Evolutionary conservation across 1,140 invertebrate genomes (phyloP).

Genomic region (Drosophila parvula): DNA sequence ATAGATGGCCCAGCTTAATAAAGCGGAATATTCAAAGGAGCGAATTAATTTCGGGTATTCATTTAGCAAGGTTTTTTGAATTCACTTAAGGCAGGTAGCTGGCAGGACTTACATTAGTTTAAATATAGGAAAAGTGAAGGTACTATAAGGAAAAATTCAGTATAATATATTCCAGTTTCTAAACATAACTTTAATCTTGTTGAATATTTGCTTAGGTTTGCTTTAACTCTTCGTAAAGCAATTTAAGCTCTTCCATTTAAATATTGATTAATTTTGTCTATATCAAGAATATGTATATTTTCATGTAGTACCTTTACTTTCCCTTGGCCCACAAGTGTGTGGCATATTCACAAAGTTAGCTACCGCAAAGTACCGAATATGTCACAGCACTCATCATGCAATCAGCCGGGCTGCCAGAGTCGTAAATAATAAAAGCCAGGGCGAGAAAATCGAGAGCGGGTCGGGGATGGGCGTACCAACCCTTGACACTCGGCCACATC

Average conservation of each 20-base stretch:
- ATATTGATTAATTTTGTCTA: too few relatives aligned
- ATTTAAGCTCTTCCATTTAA: too few relatives aligned
- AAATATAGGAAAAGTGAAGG: background rate
- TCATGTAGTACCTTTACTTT: background rate
- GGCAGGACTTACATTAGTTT: background rate
- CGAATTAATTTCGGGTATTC: constrained; percentile 32
- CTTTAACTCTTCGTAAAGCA: too few relatives aligned
- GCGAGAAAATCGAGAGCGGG: constrained; percentile 5
- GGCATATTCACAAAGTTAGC: background rate
- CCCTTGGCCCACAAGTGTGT: background rate
- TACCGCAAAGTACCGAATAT: constrained; percentile 17
- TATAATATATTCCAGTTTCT: too few relatives aligned
- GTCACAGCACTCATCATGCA: constrained; percentile 28
- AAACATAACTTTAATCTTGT: too few relatives aligned
- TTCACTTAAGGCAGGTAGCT: constrained; percentile 6
- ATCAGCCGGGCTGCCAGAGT: constrained; percentile 19
- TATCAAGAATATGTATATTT: too few relatives aligned
- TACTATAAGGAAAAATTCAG: background rate
- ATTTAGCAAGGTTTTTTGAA: constrained; percentile 18
- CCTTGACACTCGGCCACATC: constrained; percentile 54
- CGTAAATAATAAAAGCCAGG: constrained; percentile 67
- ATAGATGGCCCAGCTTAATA: constrained; percentile 35
- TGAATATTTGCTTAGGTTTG: too few relatives aligned
- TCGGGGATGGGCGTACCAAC: constrained; percentile 11
- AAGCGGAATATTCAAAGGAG: constrained; percentile 35